Base-by-base conservation (phyloP, 2,797 vertebrate genomes). In the Avahi laniger region DNA sequence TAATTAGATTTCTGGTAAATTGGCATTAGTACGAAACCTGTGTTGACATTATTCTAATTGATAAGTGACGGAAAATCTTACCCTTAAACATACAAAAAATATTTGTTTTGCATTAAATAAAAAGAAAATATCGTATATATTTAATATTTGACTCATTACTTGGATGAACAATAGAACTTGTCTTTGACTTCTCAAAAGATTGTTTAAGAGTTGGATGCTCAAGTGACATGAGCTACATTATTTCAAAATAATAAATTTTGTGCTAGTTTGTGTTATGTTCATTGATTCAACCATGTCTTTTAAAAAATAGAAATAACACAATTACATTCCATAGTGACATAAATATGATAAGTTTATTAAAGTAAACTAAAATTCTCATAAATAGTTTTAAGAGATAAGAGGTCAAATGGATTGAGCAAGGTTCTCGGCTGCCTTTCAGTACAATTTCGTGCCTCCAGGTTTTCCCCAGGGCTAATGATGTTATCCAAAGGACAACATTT, bases 401-500 rank as follows among this genome's bases (percentile, higher is more conserved):
- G 24, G 30, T 93, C 35, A 93, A 94, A 93, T 50, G 33, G 67
- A 72, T 46, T 88, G 15, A 84, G 26, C 63, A 20, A 50, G 5
- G 10, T 43, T 87, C 75, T 63, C 70, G 48, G 4, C 0, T 48
- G 3, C 18, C 48, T 91, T 97, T 87, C 50, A 72, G 17, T 89
- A 28, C 2, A 76, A 35, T 81, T 95, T 88, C 79, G 28, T 89
- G 15, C 75, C 46, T 89, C 33, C n/a, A 67, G 63, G 24, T 91
- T 96, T 67, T 93, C 89, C 48, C 48, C 13, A 65, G 46, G 69
- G 75, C 70, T 87, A 89, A 95, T 88, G 46, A 93, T 91, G 46
- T 78, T 96, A 96, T 96, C 65, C 63, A 93, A 83, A 89, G 79
- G 59, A 95, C 20, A 78, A 61, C 26, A 79, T 87, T 89, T 96